phyloP scores from a whole-genome alignment of 2,888 invertebrate species.

The Hyles lineata region DNA sequence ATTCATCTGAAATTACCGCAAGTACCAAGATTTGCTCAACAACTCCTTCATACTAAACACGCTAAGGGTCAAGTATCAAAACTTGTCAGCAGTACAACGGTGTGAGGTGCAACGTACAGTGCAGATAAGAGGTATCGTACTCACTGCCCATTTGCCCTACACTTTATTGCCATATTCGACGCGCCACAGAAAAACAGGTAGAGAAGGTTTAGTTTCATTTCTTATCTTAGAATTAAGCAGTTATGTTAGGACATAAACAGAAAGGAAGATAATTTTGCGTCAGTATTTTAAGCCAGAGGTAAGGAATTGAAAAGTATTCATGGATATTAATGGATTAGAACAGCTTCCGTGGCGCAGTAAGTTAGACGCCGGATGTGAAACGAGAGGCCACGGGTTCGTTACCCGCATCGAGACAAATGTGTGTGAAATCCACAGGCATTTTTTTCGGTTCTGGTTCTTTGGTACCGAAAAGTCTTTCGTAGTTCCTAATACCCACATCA shows the following conservation, averaged over 20 bases:
- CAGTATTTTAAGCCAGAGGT: not conserved
- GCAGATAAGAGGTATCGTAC: conserved; percentile 14
- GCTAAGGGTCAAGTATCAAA: conserved; percentile 8
- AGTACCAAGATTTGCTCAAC: not conserved
- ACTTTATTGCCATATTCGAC: not conserved
- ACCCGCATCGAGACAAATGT: too few species aligned
- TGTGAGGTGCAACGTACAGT: not conserved
- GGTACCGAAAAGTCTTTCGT: too few species aligned
- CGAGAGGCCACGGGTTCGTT: too few species aligned
- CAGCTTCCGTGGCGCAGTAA: too few species aligned
- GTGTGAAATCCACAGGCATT: too few species aligned
- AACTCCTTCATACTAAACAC: not conserved
- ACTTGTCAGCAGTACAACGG: not conserved
- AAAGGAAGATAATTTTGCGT: not conserved
- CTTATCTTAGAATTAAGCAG: too few species aligned
- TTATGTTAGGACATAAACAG: too few species aligned
- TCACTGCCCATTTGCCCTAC: not conserved
- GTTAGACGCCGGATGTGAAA: too few species aligned
- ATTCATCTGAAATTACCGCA: not conserved
- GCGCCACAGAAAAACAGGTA: not conserved
- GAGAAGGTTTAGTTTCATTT: not conserved
- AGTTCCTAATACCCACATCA: too few species aligned
- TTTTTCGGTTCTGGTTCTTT: too few species aligned
- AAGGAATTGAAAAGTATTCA: too few species aligned
- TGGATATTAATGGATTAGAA: too few species aligned